These are phyloP conservation scores for Sebastes vulpes DNA, from an alignment of 2,797 vertebrate species.

Conservation along the genomic window DNA sequence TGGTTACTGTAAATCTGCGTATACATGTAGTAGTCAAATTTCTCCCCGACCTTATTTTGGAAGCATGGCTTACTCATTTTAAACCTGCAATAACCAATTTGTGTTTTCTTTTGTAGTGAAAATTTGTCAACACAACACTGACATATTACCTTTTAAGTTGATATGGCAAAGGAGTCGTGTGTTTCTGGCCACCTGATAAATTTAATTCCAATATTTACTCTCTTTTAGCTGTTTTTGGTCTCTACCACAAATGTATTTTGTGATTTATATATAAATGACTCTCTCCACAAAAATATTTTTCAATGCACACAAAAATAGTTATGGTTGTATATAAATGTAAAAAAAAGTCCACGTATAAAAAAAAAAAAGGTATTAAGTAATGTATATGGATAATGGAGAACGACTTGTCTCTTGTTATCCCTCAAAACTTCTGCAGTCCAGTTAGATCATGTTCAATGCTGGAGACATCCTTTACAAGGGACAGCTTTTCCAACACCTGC, in stretches of 20 bases:
- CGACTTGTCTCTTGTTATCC: not conserved
- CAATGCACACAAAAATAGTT: too few species aligned
- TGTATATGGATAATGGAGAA: not conserved
- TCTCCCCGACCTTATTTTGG: not conserved
- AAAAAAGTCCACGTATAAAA: too few species aligned
- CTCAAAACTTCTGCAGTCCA: not conserved
- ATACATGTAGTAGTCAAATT: not conserved
- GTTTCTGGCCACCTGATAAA: too few species aligned
- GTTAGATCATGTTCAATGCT: not conserved
- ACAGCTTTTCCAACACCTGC: constrained; percentile 6
- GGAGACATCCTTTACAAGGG: constrained; percentile 1
- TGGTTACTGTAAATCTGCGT: too few species aligned
- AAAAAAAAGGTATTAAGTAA: too few species aligned
- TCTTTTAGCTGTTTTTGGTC: too few species aligned
- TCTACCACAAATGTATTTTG: too few species aligned
- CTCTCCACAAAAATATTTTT: too few species aligned
- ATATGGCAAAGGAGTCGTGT: too few species aligned
- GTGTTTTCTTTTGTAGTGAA: not conserved
- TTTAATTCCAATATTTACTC: too few species aligned
- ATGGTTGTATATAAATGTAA: too few species aligned
- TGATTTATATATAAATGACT: too few species aligned
- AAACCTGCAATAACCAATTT: not conserved
- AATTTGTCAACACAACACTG: not conserved
- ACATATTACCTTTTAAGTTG: not conserved
- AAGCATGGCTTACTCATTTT: not conserved